Percentiles rank a stretch among this genome's conserved stretches.
Evolutionary conservation across 2,888 invertebrate species (phyloP).

Genomic region (Neria commutata): DNA sequence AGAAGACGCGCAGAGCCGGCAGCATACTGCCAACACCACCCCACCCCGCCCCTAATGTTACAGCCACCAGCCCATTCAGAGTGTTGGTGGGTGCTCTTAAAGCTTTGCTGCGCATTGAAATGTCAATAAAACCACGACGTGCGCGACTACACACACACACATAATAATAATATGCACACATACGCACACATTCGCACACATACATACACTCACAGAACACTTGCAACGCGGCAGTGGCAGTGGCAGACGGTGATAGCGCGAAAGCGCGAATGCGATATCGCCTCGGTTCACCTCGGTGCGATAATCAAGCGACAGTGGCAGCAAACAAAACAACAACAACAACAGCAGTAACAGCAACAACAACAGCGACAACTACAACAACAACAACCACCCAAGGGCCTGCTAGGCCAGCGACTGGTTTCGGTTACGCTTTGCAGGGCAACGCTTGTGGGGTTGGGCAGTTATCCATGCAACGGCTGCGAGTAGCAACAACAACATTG

Average conservation of each 20-base stretch:
- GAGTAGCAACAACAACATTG: background rate
- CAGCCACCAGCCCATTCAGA: too few species aligned
- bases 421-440: background rate
- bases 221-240: background rate
- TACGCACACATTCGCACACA: background rate
- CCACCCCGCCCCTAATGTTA: too few species aligned
- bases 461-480: too few species aligned
- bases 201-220: background rate
- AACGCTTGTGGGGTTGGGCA: too few species aligned
- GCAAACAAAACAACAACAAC: slow-evolving; percentile 3
- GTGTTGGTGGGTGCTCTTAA: too few species aligned
- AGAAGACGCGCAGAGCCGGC: background rate
- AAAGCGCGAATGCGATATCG: background rate
- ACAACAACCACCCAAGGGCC: background rate
- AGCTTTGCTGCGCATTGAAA: slow-evolving; percentile 2
- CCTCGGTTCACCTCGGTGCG: background rate
- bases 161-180: background rate
- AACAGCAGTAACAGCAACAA: slow-evolving; percentile 30
- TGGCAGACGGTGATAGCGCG: background rate
- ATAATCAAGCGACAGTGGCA: background rate
- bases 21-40: background rate
- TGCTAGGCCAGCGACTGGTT: background rate
- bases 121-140: slow-evolving; percentile 1
- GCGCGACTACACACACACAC: background rate
- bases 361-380: slow-evolving; percentile 29